A percentile compares a stretch with the other conserved stretches of the same genome.
Evolutionary conservation across 2,113 vertebrate genomes (phyloP).

Genomic region (Prionailurus viverrinus): DNA sequence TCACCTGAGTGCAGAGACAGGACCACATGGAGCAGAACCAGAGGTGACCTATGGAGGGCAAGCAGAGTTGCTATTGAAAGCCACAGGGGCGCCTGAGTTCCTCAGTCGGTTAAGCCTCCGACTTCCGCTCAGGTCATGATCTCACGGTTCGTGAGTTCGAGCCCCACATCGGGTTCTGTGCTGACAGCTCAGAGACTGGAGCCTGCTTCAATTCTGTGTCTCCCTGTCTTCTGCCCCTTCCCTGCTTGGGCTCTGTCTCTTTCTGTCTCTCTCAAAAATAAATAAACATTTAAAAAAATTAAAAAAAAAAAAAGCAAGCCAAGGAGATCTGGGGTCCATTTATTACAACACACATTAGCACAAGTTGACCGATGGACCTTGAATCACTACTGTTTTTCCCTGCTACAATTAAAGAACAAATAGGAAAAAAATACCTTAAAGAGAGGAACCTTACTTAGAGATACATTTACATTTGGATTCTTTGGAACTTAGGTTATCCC

Average conservation of each 20-base stretch:
- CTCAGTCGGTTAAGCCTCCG: too few relatives aligned
- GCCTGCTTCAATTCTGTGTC: too few relatives aligned
- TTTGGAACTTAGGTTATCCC: background rate
- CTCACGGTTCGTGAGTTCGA: too few relatives aligned
- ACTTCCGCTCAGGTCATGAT: too few relatives aligned
- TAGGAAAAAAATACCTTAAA: background rate
- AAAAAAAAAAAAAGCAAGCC: background rate
- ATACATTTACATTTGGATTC: background rate
- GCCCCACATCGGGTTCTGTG: too few relatives aligned
- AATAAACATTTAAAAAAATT: too few relatives aligned
- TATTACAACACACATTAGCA: background rate
- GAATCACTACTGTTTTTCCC: background rate
- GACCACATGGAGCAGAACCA: background rate
- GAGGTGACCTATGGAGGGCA: background rate
- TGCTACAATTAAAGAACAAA: background rate
- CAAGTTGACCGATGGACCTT: background rate
- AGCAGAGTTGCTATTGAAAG: background rate
- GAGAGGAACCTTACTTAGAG: background rate
- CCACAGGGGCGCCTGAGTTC: too few relatives aligned
- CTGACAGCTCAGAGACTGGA: too few relatives aligned
- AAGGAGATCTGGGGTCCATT: background rate
- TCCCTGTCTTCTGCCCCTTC: too few relatives aligned
- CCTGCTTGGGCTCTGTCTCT: too few relatives aligned
- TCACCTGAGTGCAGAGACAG: background rate
- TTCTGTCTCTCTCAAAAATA: too few relatives aligned